These are phyloP conservation scores for Eudyptes chrysolophus DNA, from an alignment of 2,113 vertebrate species.

Conservation along the genomic window DNA sequence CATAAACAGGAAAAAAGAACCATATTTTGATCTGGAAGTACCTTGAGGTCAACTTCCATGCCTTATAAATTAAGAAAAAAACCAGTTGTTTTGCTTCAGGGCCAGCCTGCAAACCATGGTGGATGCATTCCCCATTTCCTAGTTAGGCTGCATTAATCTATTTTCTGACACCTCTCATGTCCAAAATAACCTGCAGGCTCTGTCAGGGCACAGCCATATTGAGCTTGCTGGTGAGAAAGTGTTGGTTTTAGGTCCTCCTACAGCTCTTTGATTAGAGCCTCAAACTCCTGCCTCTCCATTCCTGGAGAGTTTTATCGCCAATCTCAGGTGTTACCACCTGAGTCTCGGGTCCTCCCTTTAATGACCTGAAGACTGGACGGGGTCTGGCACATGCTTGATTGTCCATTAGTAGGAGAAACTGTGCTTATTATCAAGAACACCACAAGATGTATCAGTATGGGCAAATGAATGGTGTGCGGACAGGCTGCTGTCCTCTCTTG, in stretches of 20 bases:
- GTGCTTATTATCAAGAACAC: not conserved
- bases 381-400: not conserved
- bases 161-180: not conserved
- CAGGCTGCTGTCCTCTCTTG: not conserved
- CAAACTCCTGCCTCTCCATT: not conserved
- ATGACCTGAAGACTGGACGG: not conserved
- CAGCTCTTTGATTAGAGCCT: not conserved
- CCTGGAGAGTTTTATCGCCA: not conserved
- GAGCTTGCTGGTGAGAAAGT: not conserved
- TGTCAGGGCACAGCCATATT: not conserved
- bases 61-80: not conserved
- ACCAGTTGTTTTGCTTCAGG: not conserved
- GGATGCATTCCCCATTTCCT: not conserved
- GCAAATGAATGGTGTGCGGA: not conserved
- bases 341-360: not conserved
- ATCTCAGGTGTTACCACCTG: not conserved
- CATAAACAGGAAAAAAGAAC: not conserved
- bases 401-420: not conserved
- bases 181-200: not conserved
- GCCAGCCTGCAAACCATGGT: not conserved
- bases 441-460: accelerated
- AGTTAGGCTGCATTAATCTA: not conserved
- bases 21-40: not conserved
- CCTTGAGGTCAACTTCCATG: not conserved
- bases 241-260: not conserved